Evolutionary conservation across 2,113 vertebrate genomes (phyloP).

Genomic region (Mixornis gularis): DNA sequence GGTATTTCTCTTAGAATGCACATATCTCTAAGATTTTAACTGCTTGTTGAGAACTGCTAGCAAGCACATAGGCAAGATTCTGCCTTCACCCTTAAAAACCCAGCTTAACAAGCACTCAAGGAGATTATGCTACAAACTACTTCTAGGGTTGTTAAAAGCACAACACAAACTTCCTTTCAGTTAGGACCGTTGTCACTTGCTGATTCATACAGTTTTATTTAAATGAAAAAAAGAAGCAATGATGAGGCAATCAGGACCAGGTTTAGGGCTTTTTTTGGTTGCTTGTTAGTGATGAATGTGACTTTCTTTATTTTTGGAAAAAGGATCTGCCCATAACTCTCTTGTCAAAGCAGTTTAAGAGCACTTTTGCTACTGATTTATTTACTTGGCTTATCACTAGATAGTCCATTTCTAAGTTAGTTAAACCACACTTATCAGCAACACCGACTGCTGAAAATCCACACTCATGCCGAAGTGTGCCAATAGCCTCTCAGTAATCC

Average conservation of each 20-base stretch:
- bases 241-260: background rate
- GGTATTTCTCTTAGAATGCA: background rate
- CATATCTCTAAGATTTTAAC: background rate
- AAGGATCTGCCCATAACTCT: background rate
- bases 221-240: background rate
- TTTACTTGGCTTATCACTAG: background rate
- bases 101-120: background rate
- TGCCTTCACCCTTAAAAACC: background rate
- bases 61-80: background rate
- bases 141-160: background rate
- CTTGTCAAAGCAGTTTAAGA: background rate
- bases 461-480: background rate
- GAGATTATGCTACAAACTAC: background rate
- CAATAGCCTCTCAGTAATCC: background rate
- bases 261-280: background rate
- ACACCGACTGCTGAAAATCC: background rate
- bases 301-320: background rate
- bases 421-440: background rate
- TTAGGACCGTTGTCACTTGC: background rate
- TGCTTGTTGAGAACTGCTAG: background rate
- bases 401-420: background rate
- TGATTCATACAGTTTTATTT: background rate
- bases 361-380: background rate
- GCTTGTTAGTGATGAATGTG: background rate
- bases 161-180: background rate